Conservation (phyloP, 2,888 invertebrate genomes). For the Andrena minutula region DNA sequence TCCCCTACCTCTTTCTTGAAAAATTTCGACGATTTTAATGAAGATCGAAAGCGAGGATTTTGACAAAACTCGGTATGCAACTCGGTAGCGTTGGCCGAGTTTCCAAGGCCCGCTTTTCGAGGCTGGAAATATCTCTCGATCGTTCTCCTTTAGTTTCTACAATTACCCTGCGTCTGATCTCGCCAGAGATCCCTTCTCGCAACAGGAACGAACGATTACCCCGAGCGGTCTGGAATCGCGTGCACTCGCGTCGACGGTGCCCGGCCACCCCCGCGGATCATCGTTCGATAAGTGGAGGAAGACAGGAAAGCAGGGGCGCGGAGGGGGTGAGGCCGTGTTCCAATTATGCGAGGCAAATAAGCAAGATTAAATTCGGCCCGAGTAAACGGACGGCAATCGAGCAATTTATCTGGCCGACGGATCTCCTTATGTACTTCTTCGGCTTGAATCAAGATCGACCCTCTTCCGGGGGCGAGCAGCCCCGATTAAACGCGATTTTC, state of each 20-base stretch:
- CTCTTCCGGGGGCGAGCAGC: constrained; percentile 21
- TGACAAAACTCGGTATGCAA: constrained; percentile 18
- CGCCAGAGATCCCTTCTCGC: constrained; percentile 22
- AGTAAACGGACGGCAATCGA: constrained; percentile 63
- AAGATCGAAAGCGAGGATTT: too few relatives aligned
- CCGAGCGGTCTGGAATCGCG: constrained; percentile 30
- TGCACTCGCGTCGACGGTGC: constrained; percentile 16
- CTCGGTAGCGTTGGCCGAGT: constrained; percentile 43
- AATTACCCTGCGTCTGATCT: constrained; percentile 36
- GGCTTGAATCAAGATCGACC: constrained; percentile 59
- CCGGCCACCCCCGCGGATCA: constrained; percentile 35
- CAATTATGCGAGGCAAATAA: constrained; percentile 71
- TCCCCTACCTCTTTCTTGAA: too few relatives aligned
- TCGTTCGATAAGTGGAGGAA: constrained; percentile 57
- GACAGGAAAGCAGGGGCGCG: constrained; percentile 31
- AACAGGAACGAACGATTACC: constrained; percentile 51
- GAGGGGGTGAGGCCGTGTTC: constrained; percentile 51
- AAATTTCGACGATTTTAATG: too few relatives aligned
- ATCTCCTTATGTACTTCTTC: constrained; percentile 50
- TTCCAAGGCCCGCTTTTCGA: constrained; percentile 24
- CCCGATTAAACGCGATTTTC: constrained; percentile 26
- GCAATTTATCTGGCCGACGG: constrained; percentile 61
- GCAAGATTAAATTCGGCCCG: constrained; percentile 66
- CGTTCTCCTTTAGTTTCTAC: constrained; percentile 55
- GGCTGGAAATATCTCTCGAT: constrained; percentile 44